Conservation (phyloP, 2,113 vertebrate genomes). For the Cebus imitator region DNA sequence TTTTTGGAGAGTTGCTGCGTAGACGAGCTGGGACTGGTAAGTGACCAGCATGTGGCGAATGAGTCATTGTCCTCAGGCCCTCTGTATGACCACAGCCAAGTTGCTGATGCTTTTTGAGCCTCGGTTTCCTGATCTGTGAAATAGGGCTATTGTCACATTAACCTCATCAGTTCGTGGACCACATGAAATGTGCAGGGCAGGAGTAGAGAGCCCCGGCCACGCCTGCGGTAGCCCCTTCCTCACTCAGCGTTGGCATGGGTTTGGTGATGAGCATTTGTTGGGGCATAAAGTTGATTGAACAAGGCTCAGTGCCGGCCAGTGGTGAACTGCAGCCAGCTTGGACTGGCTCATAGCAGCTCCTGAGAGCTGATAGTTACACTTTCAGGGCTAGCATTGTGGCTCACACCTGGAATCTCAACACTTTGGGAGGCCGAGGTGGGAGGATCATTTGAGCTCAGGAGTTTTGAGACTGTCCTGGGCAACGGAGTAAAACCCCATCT, state of each 20-base stretch:
- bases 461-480: too few species aligned
- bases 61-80: accelerated
- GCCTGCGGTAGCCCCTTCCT: neutral
- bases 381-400: too few species aligned
- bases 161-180: neutral
- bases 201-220: neutral
- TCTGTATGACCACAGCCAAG: accelerated
- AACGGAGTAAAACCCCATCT: too few species aligned
- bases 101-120: neutral
- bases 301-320: accelerated
- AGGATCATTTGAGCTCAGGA: too few species aligned
- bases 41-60: accelerated
- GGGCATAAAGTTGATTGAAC: neutral
- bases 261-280: too few species aligned
- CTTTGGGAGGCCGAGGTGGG: too few species aligned
- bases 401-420: too few species aligned
- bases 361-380: neutral
- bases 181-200: accelerated
- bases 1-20: accelerated
- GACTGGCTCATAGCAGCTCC: accelerated
- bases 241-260: accelerated
- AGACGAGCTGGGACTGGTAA: accelerated
- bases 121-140: neutral
- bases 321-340: accelerated
- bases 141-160: neutral